These are phyloP conservation scores for Erinaceus europaeus DNA, from an alignment of 2,113 vertebrate genomes.

Conservation along the genomic window DNA sequence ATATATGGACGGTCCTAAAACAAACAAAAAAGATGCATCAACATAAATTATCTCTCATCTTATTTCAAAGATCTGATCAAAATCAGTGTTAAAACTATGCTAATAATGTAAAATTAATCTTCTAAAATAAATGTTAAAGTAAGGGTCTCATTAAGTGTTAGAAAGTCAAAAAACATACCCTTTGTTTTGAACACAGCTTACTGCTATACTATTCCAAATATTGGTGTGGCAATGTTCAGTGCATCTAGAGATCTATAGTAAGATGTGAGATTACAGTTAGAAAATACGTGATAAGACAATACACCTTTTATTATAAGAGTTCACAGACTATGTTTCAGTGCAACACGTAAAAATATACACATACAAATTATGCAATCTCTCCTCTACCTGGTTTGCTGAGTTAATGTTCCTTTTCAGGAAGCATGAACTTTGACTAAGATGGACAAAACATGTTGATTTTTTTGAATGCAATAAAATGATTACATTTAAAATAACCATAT, in stretches of 20 bases:
- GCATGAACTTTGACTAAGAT: conserved; percentile 71
- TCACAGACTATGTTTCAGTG: conserved; percentile 29
- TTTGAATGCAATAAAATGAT: conserved; percentile 71
- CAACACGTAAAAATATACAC: conserved; percentile 15
- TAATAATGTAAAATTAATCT: conserved; percentile 23
- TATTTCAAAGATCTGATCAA: conserved; percentile 50
- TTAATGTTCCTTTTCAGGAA: conserved; percentile 68
- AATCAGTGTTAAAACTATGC: conserved; percentile 34
- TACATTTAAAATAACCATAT: conserved; percentile 78
- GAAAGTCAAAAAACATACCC: conserved; percentile 54
- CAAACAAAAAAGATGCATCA: conserved; percentile 32
- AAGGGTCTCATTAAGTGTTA: conserved; percentile 18
- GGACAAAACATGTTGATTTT: conserved; percentile 76
- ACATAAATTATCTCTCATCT: conserved; percentile 50
- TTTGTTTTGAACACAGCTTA: conserved; percentile 66
- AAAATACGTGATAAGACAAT: not conserved
- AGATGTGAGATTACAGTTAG: conserved; percentile 55
- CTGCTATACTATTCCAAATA: conserved; percentile 53
- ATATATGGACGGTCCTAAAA: conserved; percentile 43
- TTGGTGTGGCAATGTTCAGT: conserved; percentile 44
- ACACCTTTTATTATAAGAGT: conserved; percentile 25
- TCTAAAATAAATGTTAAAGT: conserved; percentile 51
- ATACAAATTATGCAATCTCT: not conserved
- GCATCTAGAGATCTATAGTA: conserved; percentile 57
- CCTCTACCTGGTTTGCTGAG: conserved; percentile 55